Percentiles rank a stretch among this genome's conserved stretches.
These are phyloP conservation scores for Drosophila kohkoa DNA, from an alignment of 1,140 invertebrate species.

Conservation along the genomic window DNA sequence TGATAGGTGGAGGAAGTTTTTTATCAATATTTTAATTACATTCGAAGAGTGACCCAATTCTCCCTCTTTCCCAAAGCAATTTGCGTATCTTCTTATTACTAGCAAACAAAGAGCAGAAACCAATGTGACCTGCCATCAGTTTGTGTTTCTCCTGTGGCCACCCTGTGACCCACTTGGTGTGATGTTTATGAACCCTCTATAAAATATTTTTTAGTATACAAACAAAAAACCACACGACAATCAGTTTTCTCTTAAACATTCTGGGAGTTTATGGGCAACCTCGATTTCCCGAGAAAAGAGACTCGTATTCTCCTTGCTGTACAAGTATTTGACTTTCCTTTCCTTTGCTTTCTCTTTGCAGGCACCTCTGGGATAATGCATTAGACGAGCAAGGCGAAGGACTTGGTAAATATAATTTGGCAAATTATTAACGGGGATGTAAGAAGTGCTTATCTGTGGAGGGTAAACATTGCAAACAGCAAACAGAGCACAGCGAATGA, in stretches of 20 bases:
- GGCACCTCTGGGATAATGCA: slow-evolving; percentile 35
- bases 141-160: background rate
- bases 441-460: slow-evolving; percentile 1
- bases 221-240: slow-evolving; percentile 31
- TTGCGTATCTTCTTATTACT: slow-evolving; percentile 3
- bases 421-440: slow-evolving; percentile 12
- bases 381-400: slow-evolving; percentile 28
- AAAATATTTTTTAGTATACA: slow-evolving; percentile 27
- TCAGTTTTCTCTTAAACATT: slow-evolving; percentile 26
- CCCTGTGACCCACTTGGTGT: background rate
- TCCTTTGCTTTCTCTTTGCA: slow-evolving; percentile 44
- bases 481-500: slow-evolving; percentile 27
- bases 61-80: background rate
- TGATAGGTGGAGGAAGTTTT: background rate
- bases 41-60: background rate
- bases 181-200: slow-evolving; percentile 12
- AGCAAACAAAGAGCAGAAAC: background rate
- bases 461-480: slow-evolving; percentile 25
- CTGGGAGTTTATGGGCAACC: background rate
- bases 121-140: background rate
- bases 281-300: background rate
- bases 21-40: slow-evolving; percentile 24
- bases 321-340: slow-evolving; percentile 19
- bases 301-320: background rate
- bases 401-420: slow-evolving; percentile 42